These are phyloP conservation scores for Ptychochromis oligacanthus DNA, from an alignment of 2,113 vertebrate genomes.

Conservation along the genomic window DNA sequence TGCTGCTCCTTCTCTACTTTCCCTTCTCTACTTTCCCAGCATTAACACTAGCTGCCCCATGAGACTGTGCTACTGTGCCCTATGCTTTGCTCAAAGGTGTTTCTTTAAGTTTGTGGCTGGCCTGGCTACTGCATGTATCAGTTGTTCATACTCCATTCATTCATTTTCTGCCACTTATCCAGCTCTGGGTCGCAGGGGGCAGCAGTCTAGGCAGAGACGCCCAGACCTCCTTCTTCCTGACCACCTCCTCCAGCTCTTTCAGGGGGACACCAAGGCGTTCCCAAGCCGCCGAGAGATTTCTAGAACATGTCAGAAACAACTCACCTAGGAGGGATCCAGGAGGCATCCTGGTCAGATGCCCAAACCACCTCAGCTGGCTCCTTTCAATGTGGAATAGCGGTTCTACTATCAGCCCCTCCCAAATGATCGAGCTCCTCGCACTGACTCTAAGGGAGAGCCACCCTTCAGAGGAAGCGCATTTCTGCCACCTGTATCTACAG, in stretches of 20 bases:
- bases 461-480: background rate
- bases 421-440: no score
- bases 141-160: background rate
- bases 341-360: background rate
- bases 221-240: background rate
- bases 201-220: background rate
- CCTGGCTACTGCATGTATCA: background rate
- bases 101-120: background rate
- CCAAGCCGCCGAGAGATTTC: background rate
- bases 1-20: background rate
- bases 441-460: background rate
- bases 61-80: background rate
- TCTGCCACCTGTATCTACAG: background rate
- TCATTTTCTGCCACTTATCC: background rate
- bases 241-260: background rate
- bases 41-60: background rate
- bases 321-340: background rate
- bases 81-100: background rate
- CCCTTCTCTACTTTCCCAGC: background rate
- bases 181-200: background rate
- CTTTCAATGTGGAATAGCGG: background rate
- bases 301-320: background rate
- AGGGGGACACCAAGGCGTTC: background rate
- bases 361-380: background rate
- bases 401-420: no score